These are phyloP conservation scores for Rotaria socialis DNA, from an alignment of 2,888 invertebrate genomes.

Conservation along the genomic window DNA sequence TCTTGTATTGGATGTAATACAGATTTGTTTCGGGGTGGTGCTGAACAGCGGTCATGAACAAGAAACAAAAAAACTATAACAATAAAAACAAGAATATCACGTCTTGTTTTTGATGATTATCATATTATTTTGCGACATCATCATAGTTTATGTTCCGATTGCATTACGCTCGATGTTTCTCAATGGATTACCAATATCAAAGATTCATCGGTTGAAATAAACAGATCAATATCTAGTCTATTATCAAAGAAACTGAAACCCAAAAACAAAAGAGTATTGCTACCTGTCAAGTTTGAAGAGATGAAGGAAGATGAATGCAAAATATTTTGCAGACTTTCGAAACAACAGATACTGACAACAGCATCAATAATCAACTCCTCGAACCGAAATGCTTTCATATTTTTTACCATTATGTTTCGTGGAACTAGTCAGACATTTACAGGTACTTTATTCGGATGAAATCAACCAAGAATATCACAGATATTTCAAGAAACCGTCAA, in stretches of 20 bases:
- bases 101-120: not conserved
- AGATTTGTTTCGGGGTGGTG: no score
- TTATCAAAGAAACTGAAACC: not conserved
- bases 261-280: not conserved
- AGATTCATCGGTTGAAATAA: not conserved
- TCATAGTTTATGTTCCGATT: not conserved
- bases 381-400: not conserved
- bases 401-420: not conserved
- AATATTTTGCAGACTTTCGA: not conserved
- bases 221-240: not conserved
- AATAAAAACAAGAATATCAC: no score
- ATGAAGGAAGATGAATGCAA: not conserved
- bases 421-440: not conserved
- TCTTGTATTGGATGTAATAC: no score
- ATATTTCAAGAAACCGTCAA: not conserved
- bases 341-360: not conserved
- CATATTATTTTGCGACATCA: not conserved
- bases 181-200: not conserved
- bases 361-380: not conserved
- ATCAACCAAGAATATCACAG: constrained; percentile 2
- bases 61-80: no score
- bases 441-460: not conserved
- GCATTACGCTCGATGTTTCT: not conserved
- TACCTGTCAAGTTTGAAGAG: not conserved
- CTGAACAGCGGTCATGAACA: no score